Base-by-base conservation (phyloP, 2,888 invertebrate genomes). In the Eupithecia inturbata region DNA sequence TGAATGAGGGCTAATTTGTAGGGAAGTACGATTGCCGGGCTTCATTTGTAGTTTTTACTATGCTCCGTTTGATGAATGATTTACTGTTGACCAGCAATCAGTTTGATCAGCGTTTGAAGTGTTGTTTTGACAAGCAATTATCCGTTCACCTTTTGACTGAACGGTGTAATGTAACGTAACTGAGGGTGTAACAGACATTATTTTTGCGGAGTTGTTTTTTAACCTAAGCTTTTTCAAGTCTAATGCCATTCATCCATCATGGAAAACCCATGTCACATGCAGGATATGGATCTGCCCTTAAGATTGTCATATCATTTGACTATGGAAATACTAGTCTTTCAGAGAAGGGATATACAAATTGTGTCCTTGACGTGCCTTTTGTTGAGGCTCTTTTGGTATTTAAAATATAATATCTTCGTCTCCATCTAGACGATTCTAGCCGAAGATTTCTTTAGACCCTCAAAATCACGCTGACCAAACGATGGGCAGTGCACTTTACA, bases 1-100 rank as follows among this genome's bases (percentile, higher is more conserved):
- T 67, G 49, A 70, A 69, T 68, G 62, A 75, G 45, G 49, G 72
- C 68, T 70, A 75, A 75, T 75, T 75, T 68, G 72, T 63, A 70
- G 75, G 75, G 72, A 72, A 67, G 36, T 63, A 16, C 31, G 63
- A 75, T 68, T 68, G 70, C 67, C 10, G 10, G n/a, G 57, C 70
- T 72, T 72, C 53, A 63, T 69, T 67, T 75, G 70, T 57, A 26
- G 36, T 26, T 66, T 66, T 39, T n/a, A 39, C 26, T 39, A 36
- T 63, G 6, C 1, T 10, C 1, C 64, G 64, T 39, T 66, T 22
- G 19, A 53, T 31, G 9, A 36, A 33, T 63, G 63, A n/a, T 12
- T 22, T 12, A 22, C 22, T 22, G 66, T 66, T 66, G 12, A 66
- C 36, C 63, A n/a, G 63, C 36, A 33, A 64, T 64, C 36, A 64